Conservation (phyloP, 2,113 vertebrate genomes). For the Perca fluviatilis region DNA sequence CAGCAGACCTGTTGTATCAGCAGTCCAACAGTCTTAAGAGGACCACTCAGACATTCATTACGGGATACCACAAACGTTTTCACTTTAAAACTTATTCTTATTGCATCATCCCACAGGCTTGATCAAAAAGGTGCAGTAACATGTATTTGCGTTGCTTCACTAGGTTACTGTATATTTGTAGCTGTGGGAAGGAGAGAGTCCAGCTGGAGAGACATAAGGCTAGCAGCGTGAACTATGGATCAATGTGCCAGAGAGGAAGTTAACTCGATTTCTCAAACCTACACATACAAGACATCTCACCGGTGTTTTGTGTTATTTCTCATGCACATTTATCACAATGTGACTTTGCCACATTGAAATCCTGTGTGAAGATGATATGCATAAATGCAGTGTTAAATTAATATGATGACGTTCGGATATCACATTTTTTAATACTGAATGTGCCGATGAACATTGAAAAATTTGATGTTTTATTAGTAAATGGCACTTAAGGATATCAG, state of each 20-base stretch:
- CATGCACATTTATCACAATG: conserved; percentile 34
- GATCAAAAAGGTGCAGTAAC: conserved; percentile 31
- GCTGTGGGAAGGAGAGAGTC: conserved; percentile 64
- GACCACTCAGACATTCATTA: background rate
- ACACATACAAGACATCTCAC: conserved; percentile 59
- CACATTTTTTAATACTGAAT: background rate
- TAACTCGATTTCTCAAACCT: conserved; percentile 71
- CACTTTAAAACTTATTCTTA: background rate
- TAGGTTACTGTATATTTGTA: conserved; percentile 58
- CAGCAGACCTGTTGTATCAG: conserved; percentile 16
- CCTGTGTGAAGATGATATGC: background rate
- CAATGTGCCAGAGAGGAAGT: conserved; percentile 81
- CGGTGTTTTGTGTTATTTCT: conserved; percentile 50
- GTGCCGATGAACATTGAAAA: no score
- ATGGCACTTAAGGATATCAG: background rate
- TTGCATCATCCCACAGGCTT: background rate
- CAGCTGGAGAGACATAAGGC: conserved; percentile 86
- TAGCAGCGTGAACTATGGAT: conserved; percentile 77
- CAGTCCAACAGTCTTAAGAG: background rate
- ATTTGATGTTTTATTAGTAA: background rate
- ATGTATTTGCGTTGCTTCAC: conserved; percentile 35
- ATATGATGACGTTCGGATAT: background rate
- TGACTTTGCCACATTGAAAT: background rate
- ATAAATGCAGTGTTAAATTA: background rate
- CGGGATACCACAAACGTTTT: background rate